phyloP scores from a whole-genome alignment of 2,113 vertebrate species.

The Plestiodon gilberti region DNA sequence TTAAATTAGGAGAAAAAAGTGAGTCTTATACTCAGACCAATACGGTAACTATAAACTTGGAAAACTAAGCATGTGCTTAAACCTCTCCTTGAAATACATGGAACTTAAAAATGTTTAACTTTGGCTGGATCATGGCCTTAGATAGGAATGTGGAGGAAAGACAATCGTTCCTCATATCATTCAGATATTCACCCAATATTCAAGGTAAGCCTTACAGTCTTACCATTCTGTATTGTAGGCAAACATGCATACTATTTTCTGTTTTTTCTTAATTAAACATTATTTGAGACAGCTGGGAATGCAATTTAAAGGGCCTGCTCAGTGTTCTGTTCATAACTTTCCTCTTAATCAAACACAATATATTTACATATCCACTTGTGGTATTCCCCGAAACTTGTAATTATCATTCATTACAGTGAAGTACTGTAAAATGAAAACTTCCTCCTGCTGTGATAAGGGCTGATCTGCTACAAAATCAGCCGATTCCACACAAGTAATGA shows the following conservation, averaged over 20 bases:
- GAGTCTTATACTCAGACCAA: no score
- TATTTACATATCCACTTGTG: constrained; percentile 18
- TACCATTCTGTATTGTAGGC: neutral
- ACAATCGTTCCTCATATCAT: neutral
- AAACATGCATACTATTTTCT: neutral
- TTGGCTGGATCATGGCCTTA: neutral
- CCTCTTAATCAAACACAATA: neutral
- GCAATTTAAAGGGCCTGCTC: neutral
- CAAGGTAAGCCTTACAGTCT: neutral
- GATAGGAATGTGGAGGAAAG: neutral
- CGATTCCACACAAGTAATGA: neutral
- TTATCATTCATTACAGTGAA: constrained; percentile 40
- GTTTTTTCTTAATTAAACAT: constrained; percentile 3
- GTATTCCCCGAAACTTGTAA: constrained; percentile 11
- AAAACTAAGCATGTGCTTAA: no score
- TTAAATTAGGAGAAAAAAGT: no score
- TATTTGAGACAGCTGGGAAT: neutral
- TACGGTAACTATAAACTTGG: no score
- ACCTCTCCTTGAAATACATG: neutral
- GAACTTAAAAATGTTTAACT: neutral
- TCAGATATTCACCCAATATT: neutral
- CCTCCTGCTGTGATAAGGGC: neutral
- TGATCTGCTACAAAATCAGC: neutral
- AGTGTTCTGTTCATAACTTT: constrained; percentile 29
- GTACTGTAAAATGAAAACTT: constrained; percentile 32